phyloP scores from a whole-genome alignment of 2,113 vertebrate species.

The Maccullochella peelii region DNA sequence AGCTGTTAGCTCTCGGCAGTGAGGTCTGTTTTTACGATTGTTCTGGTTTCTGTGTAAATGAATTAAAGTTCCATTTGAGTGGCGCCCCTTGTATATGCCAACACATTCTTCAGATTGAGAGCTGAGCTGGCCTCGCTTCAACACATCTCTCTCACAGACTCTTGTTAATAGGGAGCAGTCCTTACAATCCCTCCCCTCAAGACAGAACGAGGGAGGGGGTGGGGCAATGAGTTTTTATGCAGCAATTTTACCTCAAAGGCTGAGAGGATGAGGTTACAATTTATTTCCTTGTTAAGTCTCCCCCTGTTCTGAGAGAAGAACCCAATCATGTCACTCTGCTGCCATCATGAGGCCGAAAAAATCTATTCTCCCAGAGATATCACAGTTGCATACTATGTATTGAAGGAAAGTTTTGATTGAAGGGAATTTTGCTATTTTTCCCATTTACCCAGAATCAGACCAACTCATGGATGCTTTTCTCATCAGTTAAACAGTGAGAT shows the following conservation, averaged over 20 bases:
- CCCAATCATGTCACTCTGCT: slow-evolving; percentile 66
- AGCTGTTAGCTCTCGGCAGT: slow-evolving; percentile 68
- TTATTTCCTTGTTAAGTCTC: slow-evolving; percentile 72
- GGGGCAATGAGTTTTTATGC: slow-evolving; percentile 58
- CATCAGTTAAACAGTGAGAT: not conserved
- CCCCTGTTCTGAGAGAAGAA: slow-evolving; percentile 3
- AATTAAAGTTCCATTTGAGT: slow-evolving; percentile 82
- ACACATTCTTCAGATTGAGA: slow-evolving; percentile 82
- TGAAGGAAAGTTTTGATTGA: not conserved
- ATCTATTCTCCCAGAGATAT: not conserved
- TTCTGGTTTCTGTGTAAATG: slow-evolving; percentile 80
- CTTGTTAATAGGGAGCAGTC: slow-evolving; percentile 77
- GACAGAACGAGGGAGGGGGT: slow-evolving; percentile 4
- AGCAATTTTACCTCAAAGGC: slow-evolving; percentile 74
- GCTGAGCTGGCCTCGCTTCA: slow-evolving; percentile 77
- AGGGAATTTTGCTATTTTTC: not conserved
- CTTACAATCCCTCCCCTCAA: slow-evolving; percentile 68
- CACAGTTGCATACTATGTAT: not conserved
- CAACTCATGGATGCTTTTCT: not conserved
- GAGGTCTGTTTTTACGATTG: slow-evolving; percentile 79
- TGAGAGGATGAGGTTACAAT: slow-evolving; percentile 75
- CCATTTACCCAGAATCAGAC: not conserved
- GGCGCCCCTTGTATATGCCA: slow-evolving; percentile 83
- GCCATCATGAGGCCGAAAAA: slow-evolving; percentile 72
- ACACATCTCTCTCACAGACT: slow-evolving; percentile 79